Evolutionary conservation across 2,797 vertebrate genomes (phyloP), one percentile per base, ranked within the genome.

Genomic region (Enteromius mattozi): DNA sequence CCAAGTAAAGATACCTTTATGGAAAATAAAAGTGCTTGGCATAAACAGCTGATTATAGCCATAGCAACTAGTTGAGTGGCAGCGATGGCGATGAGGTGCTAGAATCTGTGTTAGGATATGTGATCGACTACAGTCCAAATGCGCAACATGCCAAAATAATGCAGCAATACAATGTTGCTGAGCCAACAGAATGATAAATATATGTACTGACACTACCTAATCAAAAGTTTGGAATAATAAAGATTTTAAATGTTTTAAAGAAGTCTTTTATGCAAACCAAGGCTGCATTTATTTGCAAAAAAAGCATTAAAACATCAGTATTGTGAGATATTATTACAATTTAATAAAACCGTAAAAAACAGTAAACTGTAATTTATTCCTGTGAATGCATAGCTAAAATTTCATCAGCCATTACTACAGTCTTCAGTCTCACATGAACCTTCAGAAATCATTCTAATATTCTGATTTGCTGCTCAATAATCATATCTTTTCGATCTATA

Each of bases 1-100:
- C 59, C 19, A 78, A 78, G 59, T 78, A 65, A 78, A 63, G 77
- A 78, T 78, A 78, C n/a, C 40, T 65, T 65, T 42, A 21, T 78
- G 17, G 59, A 47, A 65, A 78, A 17, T 42, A 42, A 42, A 30
- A 30, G 24, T 47, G 40, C 37, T 17, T 42, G 24, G 40, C 30
- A 45, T 65, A 47, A 63, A 65, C 76, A 47, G 37, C 24, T 61
- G 76, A 65, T 78, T 45, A 65, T 30, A 61, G 9, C 24, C 37
- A 78, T 45, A 30, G 56, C 24, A 47, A 47, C 76, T 42, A 45
- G 40, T 13, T 61, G 24, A 61, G 74, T 59, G 74, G 12, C 13
- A 8, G 24, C 1, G 17, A 78, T 63, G 40, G 14, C 17, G 9
- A 30, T 45, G 76, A 61, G 76, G 59, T 63, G 76, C 76, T 63